phyloP scores from a whole-genome alignment of 1,140 invertebrate genomes.

The Heliconius hewitsoni region DNA sequence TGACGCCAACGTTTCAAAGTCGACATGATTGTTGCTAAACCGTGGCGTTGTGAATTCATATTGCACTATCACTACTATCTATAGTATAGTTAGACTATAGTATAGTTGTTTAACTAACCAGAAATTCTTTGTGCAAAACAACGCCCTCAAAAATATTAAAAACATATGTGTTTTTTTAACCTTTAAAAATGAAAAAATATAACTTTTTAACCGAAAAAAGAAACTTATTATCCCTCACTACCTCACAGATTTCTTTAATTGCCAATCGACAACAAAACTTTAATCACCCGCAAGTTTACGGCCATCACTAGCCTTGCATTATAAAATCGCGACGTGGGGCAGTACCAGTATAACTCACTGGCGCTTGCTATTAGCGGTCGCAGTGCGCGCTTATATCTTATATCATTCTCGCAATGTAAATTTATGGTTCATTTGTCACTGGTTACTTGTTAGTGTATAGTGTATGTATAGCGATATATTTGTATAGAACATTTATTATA shows the following conservation, averaged over 20 bases:
- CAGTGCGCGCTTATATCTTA: slow-evolving; percentile 34
- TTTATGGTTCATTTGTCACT: slow-evolving; percentile 34
- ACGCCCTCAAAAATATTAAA: no score
- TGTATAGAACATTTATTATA: background rate
- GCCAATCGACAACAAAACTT: background rate
- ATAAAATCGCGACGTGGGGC: slow-evolving; percentile 50
- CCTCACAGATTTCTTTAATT: background rate
- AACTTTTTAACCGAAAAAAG: no score
- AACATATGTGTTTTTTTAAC: no score
- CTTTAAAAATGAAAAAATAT: no score
- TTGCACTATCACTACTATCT: no score
- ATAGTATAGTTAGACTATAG: no score
- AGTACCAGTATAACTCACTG: slow-evolving; percentile 47
- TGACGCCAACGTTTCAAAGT: no score
- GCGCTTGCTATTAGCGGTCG: slow-evolving; percentile 44
- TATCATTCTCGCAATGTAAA: slow-evolving; percentile 16
- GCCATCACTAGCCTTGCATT: slow-evolving; percentile 31
- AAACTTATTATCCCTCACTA: no score
- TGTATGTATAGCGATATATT: slow-evolving; percentile 17
- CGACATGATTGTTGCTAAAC: no score
- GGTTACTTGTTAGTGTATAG: slow-evolving; percentile 25
- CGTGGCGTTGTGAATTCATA: no score
- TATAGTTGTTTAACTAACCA: no score
- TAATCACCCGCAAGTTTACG: background rate
- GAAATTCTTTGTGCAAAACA: no score